Conservation (phyloP, 92 coral and sea anemone species). For the Zoanthus gigantus region DNA sequence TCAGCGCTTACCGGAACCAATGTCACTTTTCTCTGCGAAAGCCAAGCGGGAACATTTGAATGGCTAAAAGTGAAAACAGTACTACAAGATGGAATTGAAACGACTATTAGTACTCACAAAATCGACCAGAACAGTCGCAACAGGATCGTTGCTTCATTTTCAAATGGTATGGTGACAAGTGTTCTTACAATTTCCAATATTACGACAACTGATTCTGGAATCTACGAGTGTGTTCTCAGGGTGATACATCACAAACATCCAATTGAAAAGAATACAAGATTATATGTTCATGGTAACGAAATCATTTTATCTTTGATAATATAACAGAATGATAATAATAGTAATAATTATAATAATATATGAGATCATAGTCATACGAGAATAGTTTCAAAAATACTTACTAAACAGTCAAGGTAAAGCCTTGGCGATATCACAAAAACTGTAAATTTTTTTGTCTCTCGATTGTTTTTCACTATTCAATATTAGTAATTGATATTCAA, state of each 20-base stretch:
- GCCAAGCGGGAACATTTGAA: background rate
- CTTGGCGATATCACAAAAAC: too few relatives aligned
- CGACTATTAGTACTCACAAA: background rate
- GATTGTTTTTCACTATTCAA: too few relatives aligned
- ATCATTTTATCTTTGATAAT: background rate
- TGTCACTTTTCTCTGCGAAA: conserved; percentile 25
- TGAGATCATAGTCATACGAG: too few relatives aligned
- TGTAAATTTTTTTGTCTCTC: too few relatives aligned
- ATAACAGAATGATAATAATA: background rate
- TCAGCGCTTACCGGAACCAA: background rate
- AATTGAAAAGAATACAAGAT: conserved; percentile 14
- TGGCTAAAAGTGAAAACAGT: conserved; percentile 26
- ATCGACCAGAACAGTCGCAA: background rate
- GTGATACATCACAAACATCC: background rate
- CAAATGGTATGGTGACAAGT: conserved; percentile 1
- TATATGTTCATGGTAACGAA: conserved; percentile 14
- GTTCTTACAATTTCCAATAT: background rate
- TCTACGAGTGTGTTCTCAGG: conserved; percentile 11
- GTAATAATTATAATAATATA: too few relatives aligned
- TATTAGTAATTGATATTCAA: too few relatives aligned
- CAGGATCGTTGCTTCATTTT: background rate
- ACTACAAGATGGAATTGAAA: background rate
- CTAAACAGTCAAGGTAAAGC: too few relatives aligned
- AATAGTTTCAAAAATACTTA: too few relatives aligned
- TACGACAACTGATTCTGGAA: conserved; percentile 26